A percentile compares a stretch with the other conserved stretches of the same genome.
phyloP scores from a whole-genome alignment of 2,113 vertebrate genomes.

The Ibidorhyncha struthersii region DNA sequence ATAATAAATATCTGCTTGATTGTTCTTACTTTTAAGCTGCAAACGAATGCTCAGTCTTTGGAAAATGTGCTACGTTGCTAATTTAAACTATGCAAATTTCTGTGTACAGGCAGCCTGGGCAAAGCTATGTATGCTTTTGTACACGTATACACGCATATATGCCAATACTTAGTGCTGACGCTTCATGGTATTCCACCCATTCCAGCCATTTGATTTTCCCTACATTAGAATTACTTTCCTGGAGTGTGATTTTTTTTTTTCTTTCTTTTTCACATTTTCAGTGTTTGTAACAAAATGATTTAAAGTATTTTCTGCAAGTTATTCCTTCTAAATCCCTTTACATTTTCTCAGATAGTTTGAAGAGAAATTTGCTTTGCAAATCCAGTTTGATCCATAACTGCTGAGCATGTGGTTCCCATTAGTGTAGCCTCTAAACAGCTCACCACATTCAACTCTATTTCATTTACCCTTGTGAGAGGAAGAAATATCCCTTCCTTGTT shows the following conservation, averaged over 20 bases:
- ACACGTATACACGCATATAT: neutral
- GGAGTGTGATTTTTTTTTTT: neutral
- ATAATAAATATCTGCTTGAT: neutral
- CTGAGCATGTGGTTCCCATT: neutral
- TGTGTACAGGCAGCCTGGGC: neutral
- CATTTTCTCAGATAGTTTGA: neutral
- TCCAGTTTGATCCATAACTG: neutral
- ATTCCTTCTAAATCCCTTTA: neutral
- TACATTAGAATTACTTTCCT: neutral
- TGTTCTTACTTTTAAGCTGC: neutral
- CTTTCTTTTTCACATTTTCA: neutral
- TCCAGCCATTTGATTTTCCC: neutral
- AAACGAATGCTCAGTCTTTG: neutral
- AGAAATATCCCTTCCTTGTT: neutral
- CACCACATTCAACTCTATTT: rapidly evolving
- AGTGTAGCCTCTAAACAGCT: neutral
- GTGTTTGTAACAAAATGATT: neutral
- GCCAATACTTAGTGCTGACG: neutral
- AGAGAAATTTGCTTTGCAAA: neutral
- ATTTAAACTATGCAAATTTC: neutral
- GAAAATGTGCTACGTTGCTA: neutral
- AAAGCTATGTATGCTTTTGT: neutral
- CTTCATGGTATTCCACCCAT: neutral
- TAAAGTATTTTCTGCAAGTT: neutral
- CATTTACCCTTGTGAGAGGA: neutral